Evolutionary conservation across 2,797 vertebrate genomes (phyloP), one percentile per base, ranked within the genome.

Genomic region (Chelon labrosus): DNA sequence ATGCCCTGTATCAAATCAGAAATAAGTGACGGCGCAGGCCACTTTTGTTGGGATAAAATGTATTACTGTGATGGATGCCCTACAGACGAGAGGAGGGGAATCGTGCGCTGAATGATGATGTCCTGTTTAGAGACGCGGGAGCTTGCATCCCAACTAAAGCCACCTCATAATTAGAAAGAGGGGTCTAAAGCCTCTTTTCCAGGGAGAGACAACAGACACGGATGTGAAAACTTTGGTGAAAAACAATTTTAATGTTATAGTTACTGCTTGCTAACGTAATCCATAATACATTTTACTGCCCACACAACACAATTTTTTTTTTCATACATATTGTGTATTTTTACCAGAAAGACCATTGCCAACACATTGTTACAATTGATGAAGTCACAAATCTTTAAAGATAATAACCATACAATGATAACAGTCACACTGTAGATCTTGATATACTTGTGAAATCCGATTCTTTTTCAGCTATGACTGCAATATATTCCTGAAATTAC

Each of bases 81-180:
- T 20, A 27, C 65, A 11, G 68, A 50, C 73, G 70, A 78, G 73
- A 4, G 64, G 39, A 64, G 58, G 53, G 59, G 52, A 74, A 54
- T 31, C 78, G 79, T 91, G 89, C 8, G 73, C 56, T 65, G 91
- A 91, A 89, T 92, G 65, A 77, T 75, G 86, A 91, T 92, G 82
- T 65, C 73, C 82, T 76, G 80, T 86, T 92, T 89, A 87, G 77
- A 83, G 76, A 73, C 2, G 22, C 47, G 38, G 58, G 53, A 56
- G 74, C 76, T 77, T 65, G 44, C 74, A 47, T 79, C 70, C 71
- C 12, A 75, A 67, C 77, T 50, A 63, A 82, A 79, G 80, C 79
- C 52, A 57, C 68, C 47, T 80, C 62, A 2, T 86, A 83, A 90
- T 87, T 85, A 77, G 58, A 80, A 58, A 61, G 19, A 70, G 63